These are phyloP conservation scores for Halictus quadricinctus DNA, from an alignment of 2,888 invertebrate species.

Conservation along the genomic window DNA sequence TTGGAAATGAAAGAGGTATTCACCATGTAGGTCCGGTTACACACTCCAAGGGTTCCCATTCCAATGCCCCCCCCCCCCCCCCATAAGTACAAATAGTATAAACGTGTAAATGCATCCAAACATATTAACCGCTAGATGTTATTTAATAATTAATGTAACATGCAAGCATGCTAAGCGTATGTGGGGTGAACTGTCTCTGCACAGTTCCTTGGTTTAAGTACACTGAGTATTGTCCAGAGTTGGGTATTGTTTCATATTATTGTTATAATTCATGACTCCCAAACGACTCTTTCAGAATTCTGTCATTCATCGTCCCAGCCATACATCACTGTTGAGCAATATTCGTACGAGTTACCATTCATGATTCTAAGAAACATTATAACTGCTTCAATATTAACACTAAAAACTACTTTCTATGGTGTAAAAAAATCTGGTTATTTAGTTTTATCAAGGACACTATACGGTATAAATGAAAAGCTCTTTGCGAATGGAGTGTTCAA, in stretches of 20 bases:
- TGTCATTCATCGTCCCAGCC: neutral
- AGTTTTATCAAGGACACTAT: neutral
- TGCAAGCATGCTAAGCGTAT: slow-evolving; percentile 78
- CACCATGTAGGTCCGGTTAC: slow-evolving; percentile 24
- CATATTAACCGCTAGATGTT: slow-evolving; percentile 64
- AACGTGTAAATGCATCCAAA: slow-evolving; percentile 80
- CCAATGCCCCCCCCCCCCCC: slow-evolving; percentile 16
- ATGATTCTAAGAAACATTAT: neutral
- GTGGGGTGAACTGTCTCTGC: slow-evolving; percentile 39
- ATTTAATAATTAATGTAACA: slow-evolving; percentile 70
- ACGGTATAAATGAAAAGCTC: neutral
- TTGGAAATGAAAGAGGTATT: slow-evolving; percentile 19
- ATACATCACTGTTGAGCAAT: slow-evolving; percentile 26
- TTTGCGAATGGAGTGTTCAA: neutral
- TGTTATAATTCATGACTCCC: slow-evolving; percentile 10
- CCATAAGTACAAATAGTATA: slow-evolving; percentile 78
- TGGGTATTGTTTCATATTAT: slow-evolving; percentile 39
- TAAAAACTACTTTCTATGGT: no score
- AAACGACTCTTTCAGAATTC: neutral
- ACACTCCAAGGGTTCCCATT: slow-evolving; percentile 43
- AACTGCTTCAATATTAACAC: neutral
- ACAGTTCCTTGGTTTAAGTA: slow-evolving; percentile 44
- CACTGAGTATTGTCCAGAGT: slow-evolving; percentile 56
- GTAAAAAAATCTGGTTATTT: slow-evolving; percentile 12
- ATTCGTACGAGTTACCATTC: slow-evolving; percentile 11